These are phyloP conservation scores for Sogatella furcifera DNA, from an alignment of 1,140 invertebrate species.

Conservation along the genomic window DNA sequence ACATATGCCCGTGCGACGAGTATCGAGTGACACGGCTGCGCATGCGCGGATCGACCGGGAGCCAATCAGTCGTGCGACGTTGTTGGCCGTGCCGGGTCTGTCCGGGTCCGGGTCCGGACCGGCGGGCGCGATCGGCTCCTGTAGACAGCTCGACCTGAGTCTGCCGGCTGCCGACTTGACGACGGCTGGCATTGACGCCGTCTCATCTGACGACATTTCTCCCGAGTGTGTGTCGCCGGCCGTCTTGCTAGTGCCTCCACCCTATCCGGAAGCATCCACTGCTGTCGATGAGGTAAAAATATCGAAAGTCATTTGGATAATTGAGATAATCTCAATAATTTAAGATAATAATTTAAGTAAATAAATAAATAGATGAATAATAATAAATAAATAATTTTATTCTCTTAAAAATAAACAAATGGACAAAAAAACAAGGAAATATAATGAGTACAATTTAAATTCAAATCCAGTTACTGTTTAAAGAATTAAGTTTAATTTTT, in stretches of 20 bases:
- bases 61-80: not conserved
- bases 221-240: slow-evolving; percentile 21
- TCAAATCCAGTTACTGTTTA: too few relatives aligned
- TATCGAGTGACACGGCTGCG: slow-evolving; percentile 5
- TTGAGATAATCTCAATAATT: too few relatives aligned
- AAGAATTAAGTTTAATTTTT: too few relatives aligned
- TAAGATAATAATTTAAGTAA: too few relatives aligned
- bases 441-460: too few relatives aligned
- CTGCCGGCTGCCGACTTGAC: not conserved
- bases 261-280: slow-evolving; percentile 17
- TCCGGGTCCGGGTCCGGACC: not conserved
- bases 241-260: slow-evolving; percentile 24
- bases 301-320: too few relatives aligned
- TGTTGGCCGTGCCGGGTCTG: slow-evolving; percentile 5
- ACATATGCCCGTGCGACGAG: slow-evolving; percentile 1
- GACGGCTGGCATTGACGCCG: too few relatives aligned
- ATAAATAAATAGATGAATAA: too few relatives aligned
- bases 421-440: too few relatives aligned
- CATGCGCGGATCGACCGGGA: not conserved
- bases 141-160: not conserved
- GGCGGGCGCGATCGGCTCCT: not conserved
- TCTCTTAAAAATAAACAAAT: too few relatives aligned
- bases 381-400: too few relatives aligned
- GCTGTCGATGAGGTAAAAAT: slow-evolving; percentile 2
- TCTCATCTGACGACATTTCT: slow-evolving; percentile 16